Evolutionary conservation across 2,797 vertebrate species (phyloP), one percentile per base, ranked within the genome.

Genomic region (Pelobates cultripes): DNA sequence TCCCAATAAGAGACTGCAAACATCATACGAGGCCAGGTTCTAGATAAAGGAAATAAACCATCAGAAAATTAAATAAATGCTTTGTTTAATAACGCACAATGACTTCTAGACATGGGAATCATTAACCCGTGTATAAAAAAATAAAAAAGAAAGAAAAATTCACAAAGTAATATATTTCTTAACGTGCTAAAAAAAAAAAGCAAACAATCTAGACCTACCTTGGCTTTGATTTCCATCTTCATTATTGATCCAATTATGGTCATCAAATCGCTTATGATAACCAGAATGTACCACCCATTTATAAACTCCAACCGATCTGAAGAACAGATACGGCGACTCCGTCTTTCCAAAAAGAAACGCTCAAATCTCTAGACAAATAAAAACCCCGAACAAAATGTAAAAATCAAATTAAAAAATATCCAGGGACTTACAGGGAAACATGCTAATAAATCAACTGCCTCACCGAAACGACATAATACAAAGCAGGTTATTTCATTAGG

Each of bases 201-300:
- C 10, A 10, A 51, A 5, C 47, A 51, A 10, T 51, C 2, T 41
- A 47, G 10, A 55, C 13, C 89, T 88, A 99, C 98, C 96, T 99
- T 99, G 70, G 95, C 93, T 88, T 98, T 96, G 90, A 99, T 99
- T 93, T 98, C 97, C 95, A 99, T 99, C 90, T 99, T 99, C 86
- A 99, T 87, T 87, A 99, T 91, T 41, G 97, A 98, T 43, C 98
- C 98, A 73, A 95, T 86, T 73, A 99, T 94, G 45, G 98, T 95
- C 93, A 99, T 88, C 41, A 96, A 85, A 86, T 99, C 98, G 2
- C 98, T 99, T 90, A 97, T 77, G 0, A 97, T 98, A 64, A 99
- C 93, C 88, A 99, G 86, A 86, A 98, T 63, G 4, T 99, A 99
- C 98, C 98, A 99, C 43, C 97, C 95, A 0, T 97, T 99, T 78